Evolutionary conservation across 2,888 invertebrate genomes (phyloP), one percentile per base, ranked within the genome.

Genomic region (Biston stratarius): DNA sequence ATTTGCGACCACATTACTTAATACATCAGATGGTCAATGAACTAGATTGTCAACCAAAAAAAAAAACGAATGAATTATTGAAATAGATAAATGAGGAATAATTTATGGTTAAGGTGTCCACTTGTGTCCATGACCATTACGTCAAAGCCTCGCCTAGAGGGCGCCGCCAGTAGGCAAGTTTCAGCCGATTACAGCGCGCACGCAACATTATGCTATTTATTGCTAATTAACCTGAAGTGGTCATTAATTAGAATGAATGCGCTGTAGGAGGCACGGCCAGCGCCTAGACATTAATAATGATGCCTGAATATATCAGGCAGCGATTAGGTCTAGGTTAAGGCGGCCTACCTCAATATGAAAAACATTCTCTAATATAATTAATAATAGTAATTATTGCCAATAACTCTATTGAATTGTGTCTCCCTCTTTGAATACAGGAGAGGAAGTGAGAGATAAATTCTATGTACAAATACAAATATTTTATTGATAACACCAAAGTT

Each of bases 131-230:
- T 52, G 52, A 51, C 34, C 52, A 14, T 8, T 55, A 40, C 59
- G 64, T 60, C 59, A 61, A 42, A 57, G 61, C 57, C 66, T 52
- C 66, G 14, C 66, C 61, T 24, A 61, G 47, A 48, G 55, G 65
- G 56, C 56, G 56, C 56, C 38, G 56, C 14, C 65, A 33, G 48
- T 44, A 38, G 48, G 55, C 33, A 33, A 36, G 33, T 36, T 36
- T 49, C 36, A 45, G 56, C 51, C 15, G 61, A 62, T 61, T 40
- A 34, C 57, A 34, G 40, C 47, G 14, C 47, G n/a, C 49, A 67
- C 66, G 58, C 66, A 53, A 57, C 24, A 24, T 53, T 58, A 34
- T 53, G 14, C 51, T 42, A 67, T 67, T 67, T 61, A 67, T 67
- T 8, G 47, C 58, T 67, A 45, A 61, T 67, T 67, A 61, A 33